Conservation (phyloP, 2,797 vertebrate species). For the Hippoglossus hippoglossus region DNA sequence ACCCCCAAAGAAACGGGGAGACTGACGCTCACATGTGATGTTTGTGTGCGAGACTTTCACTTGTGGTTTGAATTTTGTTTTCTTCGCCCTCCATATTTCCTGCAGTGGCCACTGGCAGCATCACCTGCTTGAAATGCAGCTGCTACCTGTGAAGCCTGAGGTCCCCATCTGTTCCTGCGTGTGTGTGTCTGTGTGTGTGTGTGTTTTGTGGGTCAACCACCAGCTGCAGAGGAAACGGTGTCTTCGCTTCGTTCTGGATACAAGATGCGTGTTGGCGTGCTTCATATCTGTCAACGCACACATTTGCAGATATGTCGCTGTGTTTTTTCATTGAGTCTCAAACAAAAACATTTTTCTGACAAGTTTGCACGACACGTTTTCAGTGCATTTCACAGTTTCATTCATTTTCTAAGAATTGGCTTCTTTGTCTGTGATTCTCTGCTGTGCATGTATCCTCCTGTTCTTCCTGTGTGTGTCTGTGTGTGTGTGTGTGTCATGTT, state of each 20-base stretch:
- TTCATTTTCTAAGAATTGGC: slow-evolving; percentile 16
- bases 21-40: slow-evolving; percentile 12
- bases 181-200: neutral
- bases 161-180: slow-evolving; percentile 47
- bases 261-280: too few species aligned
- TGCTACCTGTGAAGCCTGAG: slow-evolving; percentile 63
- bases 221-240: too few species aligned
- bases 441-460: slow-evolving; percentile 1
- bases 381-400: neutral
- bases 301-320: too few species aligned
- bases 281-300: too few species aligned
- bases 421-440: slow-evolving; percentile 31
- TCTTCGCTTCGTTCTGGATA: too few species aligned
- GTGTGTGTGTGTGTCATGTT: slow-evolving; percentile 32
- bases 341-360: neutral
- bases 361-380: slow-evolving; percentile 3
- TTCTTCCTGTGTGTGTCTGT: slow-evolving; percentile 1
- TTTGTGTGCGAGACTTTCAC: slow-evolving; percentile 3
- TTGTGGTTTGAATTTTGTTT: slow-evolving; percentile 34
- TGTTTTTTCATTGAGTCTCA: too few species aligned
- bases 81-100: neutral
- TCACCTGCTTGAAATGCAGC: slow-evolving; percentile 68
- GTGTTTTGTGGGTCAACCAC: too few species aligned
- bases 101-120: slow-evolving; percentile 45
- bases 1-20: slow-evolving; percentile 13